Percentiles rank a stretch among this genome's conserved stretches.
Conservation (phyloP, 1,140 invertebrate genomes). For the Akabosia matsudoensis region DNA sequence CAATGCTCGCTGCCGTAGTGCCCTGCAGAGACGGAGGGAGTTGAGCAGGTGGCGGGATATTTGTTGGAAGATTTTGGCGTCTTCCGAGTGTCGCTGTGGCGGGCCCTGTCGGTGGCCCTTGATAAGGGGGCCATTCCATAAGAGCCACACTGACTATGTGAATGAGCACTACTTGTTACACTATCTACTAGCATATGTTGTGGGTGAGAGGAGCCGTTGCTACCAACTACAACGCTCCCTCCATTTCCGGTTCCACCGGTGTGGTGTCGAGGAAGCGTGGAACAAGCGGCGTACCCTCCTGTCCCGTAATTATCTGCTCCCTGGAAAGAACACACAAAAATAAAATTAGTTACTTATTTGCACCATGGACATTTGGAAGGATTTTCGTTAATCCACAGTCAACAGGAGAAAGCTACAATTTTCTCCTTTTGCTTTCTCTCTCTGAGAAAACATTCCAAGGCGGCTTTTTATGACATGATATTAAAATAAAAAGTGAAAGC, state of each 20-base stretch:
- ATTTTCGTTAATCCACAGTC: no score
- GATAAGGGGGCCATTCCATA: conserved; percentile 45
- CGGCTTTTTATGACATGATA: neutral
- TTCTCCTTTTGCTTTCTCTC: neutral
- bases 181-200: conserved; percentile 28
- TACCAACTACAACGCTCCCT: neutral
- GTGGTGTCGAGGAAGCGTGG: conserved; percentile 43
- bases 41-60: conserved; percentile 26
- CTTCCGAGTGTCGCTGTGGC: neutral
- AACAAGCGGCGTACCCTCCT: conserved; percentile 37
- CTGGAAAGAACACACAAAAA: conserved; percentile 30
- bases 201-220: conserved; percentile 11
- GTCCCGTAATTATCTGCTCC: conserved; percentile 42
- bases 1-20: neutral
- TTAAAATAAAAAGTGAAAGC: neutral
- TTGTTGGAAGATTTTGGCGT: conserved; percentile 4
- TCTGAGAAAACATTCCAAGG: neutral
- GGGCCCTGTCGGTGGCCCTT: conserved; percentile 29
- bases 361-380: no score
- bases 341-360: neutral
- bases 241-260: neutral
- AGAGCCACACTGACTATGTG: conserved; percentile 24
- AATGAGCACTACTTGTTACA: conserved; percentile 2
- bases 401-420: neutral
- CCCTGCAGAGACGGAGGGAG: neutral